phyloP scores from a whole-genome alignment of 2,113 vertebrate species.

The Xiphophorus hellerii region DNA sequence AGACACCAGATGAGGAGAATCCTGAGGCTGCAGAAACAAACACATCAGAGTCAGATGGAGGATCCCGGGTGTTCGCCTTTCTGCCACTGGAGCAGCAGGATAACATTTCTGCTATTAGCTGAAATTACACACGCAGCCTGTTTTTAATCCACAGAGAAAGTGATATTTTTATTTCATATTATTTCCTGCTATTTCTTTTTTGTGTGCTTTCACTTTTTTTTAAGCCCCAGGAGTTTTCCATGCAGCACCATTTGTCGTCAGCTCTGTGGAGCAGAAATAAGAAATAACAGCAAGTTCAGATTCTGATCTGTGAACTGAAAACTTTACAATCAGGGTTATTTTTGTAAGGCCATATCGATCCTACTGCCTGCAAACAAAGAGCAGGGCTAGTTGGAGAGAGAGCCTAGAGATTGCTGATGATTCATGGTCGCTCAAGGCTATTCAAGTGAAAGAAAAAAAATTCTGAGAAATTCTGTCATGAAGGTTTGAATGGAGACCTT shows the following conservation, averaged over 20 bases:
- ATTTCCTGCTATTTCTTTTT: not conserved
- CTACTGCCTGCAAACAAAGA: conserved; percentile 14
- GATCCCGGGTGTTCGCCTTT: not conserved
- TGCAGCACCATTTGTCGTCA: not conserved
- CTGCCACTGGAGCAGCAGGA: not conserved
- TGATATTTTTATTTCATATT: not conserved
- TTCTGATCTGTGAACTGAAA: not conserved
- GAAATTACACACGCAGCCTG: not conserved
- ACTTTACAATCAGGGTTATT: conserved; percentile 22
- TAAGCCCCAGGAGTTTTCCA: not conserved
- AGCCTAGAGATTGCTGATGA: conserved; percentile 27
- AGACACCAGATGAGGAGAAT: conserved; percentile 74
- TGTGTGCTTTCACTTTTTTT: not conserved
- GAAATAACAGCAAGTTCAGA: not conserved
- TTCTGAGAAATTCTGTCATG: conserved; percentile 20
- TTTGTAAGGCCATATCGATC: conserved; percentile 18
- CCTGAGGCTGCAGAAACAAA: conserved; percentile 67
- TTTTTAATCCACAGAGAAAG: not conserved
- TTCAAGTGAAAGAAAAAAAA: conserved; percentile 15
- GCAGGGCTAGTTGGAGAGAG: conserved; percentile 3
- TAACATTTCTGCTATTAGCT: too few relatives aligned
- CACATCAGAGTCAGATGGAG: not conserved
- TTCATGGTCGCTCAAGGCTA: conserved; percentile 36
- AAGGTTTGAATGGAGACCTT: conserved; percentile 23
- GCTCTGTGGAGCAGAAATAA: conserved; percentile 7